Base-by-base conservation (phyloP, 2,888 invertebrate species). In the Cosmia trapezina region DNA sequence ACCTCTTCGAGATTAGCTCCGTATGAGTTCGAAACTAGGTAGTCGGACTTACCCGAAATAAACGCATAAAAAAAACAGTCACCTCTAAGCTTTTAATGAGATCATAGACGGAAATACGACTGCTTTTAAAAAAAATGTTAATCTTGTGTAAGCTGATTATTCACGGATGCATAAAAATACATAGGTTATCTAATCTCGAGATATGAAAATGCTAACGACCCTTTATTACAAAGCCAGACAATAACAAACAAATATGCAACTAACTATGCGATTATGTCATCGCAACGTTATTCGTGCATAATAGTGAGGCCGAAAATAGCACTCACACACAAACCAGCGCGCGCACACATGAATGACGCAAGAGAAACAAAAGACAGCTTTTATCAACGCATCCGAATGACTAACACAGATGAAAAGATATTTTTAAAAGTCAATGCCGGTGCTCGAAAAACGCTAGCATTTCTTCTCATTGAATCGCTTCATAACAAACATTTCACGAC, bases 401-500 rank as follows among this genome's bases (percentile, higher is more conserved):
- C 81, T 78, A 78, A 81, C 73, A 64, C 67, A 56, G 11, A 64
- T 64, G 61, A 62, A 80, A 73, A 76, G 56, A 65, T 78, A 78
- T 78, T 79, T 83, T 77, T 75, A 82, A 78, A 76, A 65, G 64
- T 79, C 83, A 83, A 83, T 78, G 75, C 72, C 81, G 77, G 67
- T 56, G 65, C 56, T 76, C 72, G 57, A 83, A 78, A 75, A 78
- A 76, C 80, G 49, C 51, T 69, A 68, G 68, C 57, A 72, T 80
- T 81, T 84, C 69, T 83, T 81, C 80, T 74, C 81, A 85, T 86
- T 84, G 81, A 83, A 86, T 81, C 76, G 79, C 84, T 86, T 83
- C 78, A 79, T 84, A 89, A 84, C 87, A 90, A 90, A 90, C 89
- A 87, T 87, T 87, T 81, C 79, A 84, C 86, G 86, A 84, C 76